Conservation (phyloP, 2,113 vertebrate species). For the Rynchops niger region DNA sequence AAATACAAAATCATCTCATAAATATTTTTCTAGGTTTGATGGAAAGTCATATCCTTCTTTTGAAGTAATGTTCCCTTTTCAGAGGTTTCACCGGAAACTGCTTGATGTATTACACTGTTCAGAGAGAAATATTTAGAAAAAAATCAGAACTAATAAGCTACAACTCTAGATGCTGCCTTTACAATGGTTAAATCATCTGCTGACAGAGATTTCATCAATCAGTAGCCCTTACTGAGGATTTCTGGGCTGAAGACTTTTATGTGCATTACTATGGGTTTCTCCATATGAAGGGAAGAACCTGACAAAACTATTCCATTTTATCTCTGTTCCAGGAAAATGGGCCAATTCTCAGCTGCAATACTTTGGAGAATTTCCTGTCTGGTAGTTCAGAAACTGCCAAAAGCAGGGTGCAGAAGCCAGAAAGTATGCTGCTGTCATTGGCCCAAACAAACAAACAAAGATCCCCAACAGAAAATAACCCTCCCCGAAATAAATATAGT, state of each 20-base stretch:
- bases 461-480: constrained; percentile 34
- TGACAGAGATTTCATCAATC: not conserved
- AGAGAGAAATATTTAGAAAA: constrained; percentile 15
- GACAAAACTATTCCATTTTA: constrained; percentile 65
- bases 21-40: not conserved
- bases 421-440: constrained; percentile 56
- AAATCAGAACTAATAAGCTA: not conserved
- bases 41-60: not conserved
- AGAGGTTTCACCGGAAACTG: not conserved
- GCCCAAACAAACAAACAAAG: constrained; percentile 63
- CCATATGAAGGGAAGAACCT: constrained; percentile 49
- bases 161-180: not conserved
- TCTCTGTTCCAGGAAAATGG: constrained; percentile 72
- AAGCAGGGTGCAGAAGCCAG: constrained; percentile 52
- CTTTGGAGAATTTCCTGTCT: constrained; percentile 76
- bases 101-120: not conserved
- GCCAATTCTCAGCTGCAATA: constrained; percentile 73
- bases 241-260: not conserved
- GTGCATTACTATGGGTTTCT: not conserved
- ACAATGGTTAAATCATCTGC: not conserved
- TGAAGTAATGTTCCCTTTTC: not conserved
- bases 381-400: constrained; percentile 74
- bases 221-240: not conserved
- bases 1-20: not conserved
- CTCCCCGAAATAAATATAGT: constrained; percentile 24